Conservation (phyloP, 2,888 invertebrate genomes). For the Synanthedon tipuliformis region DNA sequence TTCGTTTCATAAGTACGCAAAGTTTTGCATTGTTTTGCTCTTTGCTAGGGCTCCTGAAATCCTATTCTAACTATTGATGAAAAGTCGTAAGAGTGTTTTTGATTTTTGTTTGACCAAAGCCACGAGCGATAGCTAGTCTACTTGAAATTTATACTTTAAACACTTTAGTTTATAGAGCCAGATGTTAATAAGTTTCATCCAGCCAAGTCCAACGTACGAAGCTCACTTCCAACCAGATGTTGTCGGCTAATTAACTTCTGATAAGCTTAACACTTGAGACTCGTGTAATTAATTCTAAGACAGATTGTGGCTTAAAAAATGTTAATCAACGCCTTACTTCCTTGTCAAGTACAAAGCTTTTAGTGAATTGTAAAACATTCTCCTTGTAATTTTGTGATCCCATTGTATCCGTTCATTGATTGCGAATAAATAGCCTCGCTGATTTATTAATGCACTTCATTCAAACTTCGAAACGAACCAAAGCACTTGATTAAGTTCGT, state of each 20-base stretch:
- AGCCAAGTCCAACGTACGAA: background rate
- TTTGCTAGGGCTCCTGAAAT: no score
- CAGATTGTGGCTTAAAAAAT: background rate
- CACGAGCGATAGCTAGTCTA: no score
- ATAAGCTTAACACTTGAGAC: slow-evolving; percentile 37
- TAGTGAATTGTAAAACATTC: background rate
- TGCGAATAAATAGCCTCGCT: background rate
- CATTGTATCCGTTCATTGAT: background rate
- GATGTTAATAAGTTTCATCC: no score
- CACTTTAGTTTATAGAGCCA: no score
- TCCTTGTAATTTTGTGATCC: background rate
- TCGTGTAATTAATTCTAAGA: slow-evolving; percentile 15
- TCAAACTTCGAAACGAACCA: slow-evolving; percentile 1
- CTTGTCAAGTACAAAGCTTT: no score
- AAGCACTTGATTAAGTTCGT: slow-evolving; percentile 2
- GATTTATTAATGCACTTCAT: background rate
- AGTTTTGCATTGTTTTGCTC: no score
- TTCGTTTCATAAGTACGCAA: no score
- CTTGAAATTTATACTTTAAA: no score
- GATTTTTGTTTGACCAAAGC: no score
- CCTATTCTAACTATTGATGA: no score
- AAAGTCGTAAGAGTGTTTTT: no score
- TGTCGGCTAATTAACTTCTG: slow-evolving; percentile 48
- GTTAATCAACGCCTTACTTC: no score
- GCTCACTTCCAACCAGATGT: slow-evolving; percentile 25